These are phyloP conservation scores for Hippoglossus hippoglossus DNA, from an alignment of 2,797 vertebrate species.

Conservation along the genomic window DNA sequence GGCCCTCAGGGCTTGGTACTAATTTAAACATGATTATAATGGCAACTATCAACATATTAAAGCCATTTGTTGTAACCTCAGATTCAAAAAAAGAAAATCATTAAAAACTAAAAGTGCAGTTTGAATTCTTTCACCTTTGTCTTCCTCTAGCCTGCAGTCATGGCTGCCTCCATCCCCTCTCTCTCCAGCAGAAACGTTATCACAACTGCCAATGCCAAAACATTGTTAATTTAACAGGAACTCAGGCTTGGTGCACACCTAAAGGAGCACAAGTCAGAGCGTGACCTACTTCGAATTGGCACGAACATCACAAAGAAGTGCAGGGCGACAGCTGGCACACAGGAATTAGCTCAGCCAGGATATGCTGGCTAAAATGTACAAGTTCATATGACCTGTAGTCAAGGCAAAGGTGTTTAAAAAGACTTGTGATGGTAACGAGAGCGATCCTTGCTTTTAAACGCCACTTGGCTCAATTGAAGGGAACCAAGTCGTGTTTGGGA, in stretches of 20 bases:
- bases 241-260: slow-evolving; percentile 25
- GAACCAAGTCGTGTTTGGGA: not conserved
- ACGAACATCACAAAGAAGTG: slow-evolving; percentile 28
- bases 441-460: not conserved
- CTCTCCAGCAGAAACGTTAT: slow-evolving; percentile 10
- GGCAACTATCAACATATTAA: slow-evolving; percentile 1
- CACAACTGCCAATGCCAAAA: slow-evolving; percentile 1
- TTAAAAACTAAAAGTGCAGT: not conserved
- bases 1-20: slow-evolving; percentile 10
- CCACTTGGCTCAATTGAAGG: not conserved
- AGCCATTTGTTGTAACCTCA: not conserved
- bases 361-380: not conserved
- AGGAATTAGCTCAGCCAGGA: not conserved
- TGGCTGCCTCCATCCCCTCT: not conserved
- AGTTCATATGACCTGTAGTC: not conserved
- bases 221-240: slow-evolving; percentile 16
- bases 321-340: slow-evolving; percentile 28
- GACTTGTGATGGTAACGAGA: not conserved
- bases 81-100: not conserved
- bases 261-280: slow-evolving; percentile 11
- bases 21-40: not conserved
- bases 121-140: not conserved
- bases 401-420: not conserved
- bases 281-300: slow-evolving; percentile 35
- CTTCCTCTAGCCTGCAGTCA: not conserved